These are phyloP conservation scores for Melanogrammus aeglefinus DNA, from an alignment of 2,797 vertebrate genomes.

Conservation along the genomic window DNA sequence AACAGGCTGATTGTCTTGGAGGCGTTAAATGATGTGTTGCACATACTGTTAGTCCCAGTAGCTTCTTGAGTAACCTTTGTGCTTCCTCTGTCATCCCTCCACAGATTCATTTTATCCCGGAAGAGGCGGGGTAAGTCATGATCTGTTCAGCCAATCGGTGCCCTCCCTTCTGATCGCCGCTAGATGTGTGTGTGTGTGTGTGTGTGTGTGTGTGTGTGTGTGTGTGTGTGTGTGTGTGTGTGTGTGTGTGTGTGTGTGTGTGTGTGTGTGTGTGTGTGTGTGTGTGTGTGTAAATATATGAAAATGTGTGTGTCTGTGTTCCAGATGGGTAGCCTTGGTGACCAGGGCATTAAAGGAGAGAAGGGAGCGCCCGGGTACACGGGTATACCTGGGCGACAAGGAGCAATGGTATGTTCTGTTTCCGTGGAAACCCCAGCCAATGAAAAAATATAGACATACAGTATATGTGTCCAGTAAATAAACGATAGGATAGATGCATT, in stretches of 20 bases:
- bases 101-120: constrained; percentile 37
- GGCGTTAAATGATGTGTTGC: neutral
- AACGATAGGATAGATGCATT: neutral
- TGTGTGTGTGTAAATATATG: neutral
- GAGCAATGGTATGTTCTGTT: constrained; percentile 76
- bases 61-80: neutral
- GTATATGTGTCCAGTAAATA: neutral
- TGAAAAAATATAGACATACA: neutral
- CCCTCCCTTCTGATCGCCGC: neutral
- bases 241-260: neutral
- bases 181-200: neutral
- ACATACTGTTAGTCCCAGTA: neutral
- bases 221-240: constrained; percentile 16
- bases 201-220: too few species aligned
- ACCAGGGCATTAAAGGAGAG: constrained; percentile 71
- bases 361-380: constrained; percentile 78
- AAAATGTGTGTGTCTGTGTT: constrained; percentile 19
- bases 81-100: constrained; percentile 18
- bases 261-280: too few species aligned
- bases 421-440: neutral
- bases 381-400: constrained; percentile 81
- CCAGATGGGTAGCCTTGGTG: constrained; percentile 76
- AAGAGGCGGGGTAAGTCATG: constrained; percentile 53
- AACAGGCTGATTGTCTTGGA: neutral
- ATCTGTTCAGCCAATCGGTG: neutral